phyloP scores from a whole-genome alignment of 2,113 vertebrate genomes.

The Alces alces region DNA sequence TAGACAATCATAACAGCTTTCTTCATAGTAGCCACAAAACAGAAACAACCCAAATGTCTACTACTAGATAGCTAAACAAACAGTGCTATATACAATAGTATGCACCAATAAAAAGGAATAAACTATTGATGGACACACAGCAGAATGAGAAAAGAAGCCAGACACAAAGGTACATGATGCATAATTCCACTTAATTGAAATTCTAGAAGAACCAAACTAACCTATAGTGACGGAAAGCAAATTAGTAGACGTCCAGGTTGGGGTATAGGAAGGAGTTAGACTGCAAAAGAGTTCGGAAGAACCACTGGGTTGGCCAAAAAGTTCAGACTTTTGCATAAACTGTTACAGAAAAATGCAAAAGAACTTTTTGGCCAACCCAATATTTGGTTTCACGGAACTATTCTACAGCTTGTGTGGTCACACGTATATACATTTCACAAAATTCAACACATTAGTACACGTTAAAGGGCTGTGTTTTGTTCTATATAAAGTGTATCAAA shows the following conservation, averaged over 20 bases:
- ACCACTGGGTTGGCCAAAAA: neutral
- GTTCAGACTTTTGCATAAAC: rapidly evolving
- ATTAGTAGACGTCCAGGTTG: neutral
- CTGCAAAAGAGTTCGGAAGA: neutral
- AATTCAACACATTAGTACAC: neutral
- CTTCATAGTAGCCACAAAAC: neutral
- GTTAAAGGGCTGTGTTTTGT: neutral
- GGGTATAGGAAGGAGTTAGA: too few relatives aligned
- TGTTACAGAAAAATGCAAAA: neutral
- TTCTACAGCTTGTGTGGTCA: neutral
- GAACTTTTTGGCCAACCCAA: neutral
- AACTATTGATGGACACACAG: neutral
- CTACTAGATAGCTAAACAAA: neutral
- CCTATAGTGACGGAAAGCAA: neutral
- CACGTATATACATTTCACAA: neutral
- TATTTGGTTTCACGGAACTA: neutral
- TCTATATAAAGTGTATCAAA: neutral
- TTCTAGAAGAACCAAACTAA: neutral
- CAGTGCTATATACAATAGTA: neutral
- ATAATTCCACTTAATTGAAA: neutral
- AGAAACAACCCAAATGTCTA: neutral
- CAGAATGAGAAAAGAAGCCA: neutral
- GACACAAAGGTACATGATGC: neutral
- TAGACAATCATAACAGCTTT: neutral
- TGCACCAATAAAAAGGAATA: neutral